phyloP scores from a whole-genome alignment of 2,797 vertebrate species.

The Leptodactylus fallax region DNA sequence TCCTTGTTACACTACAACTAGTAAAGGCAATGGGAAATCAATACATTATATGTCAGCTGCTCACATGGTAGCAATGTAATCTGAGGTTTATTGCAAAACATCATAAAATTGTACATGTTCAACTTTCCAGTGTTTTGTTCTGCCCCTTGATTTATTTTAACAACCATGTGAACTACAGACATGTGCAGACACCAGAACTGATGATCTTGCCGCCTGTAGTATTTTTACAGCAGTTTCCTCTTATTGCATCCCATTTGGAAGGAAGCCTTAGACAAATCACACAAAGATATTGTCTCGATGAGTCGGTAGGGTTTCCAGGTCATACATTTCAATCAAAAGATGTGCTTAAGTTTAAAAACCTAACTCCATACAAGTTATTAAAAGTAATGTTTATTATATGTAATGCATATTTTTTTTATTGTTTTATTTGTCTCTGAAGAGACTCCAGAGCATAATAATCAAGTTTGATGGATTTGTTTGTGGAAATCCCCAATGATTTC shows the following conservation, averaged over 20 bases:
- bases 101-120: not conserved
- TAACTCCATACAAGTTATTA: not conserved
- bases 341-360: not conserved
- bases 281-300: not conserved
- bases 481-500: too few relatives aligned
- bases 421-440: too few relatives aligned
- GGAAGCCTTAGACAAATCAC: not conserved
- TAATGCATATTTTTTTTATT: not conserved
- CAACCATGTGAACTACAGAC: not conserved
- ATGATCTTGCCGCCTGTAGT: not conserved
- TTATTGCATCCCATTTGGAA: slow-evolving; percentile 20
- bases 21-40: not conserved
- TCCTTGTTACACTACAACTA: not conserved
- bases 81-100: not conserved
- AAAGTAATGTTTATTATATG: not conserved
- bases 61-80: not conserved
- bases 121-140: not conserved
- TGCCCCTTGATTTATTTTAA: not conserved
- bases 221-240: slow-evolving; percentile 18
- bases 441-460: too few relatives aligned
- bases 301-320: not conserved
- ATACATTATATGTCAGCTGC: not conserved
- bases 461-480: too few relatives aligned
- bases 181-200: slow-evolving; percentile 8
- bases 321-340: not conserved